Base-by-base conservation (phyloP, 2,113 vertebrate species). In the Oreochromis tanganicae region DNA sequence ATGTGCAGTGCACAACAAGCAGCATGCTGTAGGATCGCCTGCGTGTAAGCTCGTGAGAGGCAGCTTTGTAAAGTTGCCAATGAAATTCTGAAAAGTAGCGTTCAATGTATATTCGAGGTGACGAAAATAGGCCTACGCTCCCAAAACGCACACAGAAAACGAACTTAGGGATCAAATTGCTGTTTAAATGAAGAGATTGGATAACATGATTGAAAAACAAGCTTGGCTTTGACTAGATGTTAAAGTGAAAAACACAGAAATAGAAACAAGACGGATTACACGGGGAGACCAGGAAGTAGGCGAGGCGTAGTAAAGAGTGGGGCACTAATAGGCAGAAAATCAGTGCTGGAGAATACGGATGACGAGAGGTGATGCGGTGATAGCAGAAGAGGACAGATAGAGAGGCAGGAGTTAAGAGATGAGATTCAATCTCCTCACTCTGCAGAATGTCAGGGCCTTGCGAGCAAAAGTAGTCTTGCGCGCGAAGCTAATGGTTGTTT, bases 401-500 rank as follows among this genome's bases (percentile, higher is more conserved):
- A 89, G 80, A 90, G 80, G 90, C 75, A 85, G 89, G 91, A 92
- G 82, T 90, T 89, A 41, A 84, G 91, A 92, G 88, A 87, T 82
- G 89, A 92, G 93, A 93, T 91, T 92, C 87, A 89, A 94, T 95
- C 94, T 91, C 89, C 85, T 92, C 81, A 80, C 91, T 91, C 91
- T 41, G 71, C 86, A 88, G 80, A 94, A 88, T 87, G 90, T 88
- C 83, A 71, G 84, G 91, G 86, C 82, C 92, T 93, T 81, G 81
- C 83, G 82, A 93, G 92, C 88, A 84, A 89, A 94, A 93, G 89
- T 73, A 91, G 92, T 87, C 83, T 87, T 88, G 82, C 87, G 86
- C 91, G 90, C n/a, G 84, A 94, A 92, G 91, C 90, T 95, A 95
- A 96, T 94, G 91, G 89, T 87, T 93, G 82, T 91, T 95, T 94